Base-by-base conservation (phyloP, 1,140 invertebrate species). In the Diplogasteroides magnus region DNA sequence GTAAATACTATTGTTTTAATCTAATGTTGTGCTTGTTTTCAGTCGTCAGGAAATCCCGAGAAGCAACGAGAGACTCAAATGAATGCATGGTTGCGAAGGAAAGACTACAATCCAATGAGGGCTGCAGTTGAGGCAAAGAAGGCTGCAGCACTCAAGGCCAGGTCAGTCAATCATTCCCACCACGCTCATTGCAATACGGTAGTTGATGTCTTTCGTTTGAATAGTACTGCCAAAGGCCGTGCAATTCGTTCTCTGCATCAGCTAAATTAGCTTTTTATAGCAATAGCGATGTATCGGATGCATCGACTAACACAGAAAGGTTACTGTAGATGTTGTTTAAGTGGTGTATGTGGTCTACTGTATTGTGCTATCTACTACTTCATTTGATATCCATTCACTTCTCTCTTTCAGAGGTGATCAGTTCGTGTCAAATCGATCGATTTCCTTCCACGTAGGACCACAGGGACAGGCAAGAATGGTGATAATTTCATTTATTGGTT, bases 91-190 rank as follows among this genome's bases (percentile, higher is more conserved):
- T 69, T 76, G 2, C 62, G 74, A 32, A 62, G 74, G 19, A 76
- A 76, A 32, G 74, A 76, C 48, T 76, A 76, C 61, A 76, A 76
- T 63, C 74, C 74, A n/a, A 76, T 76, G 73, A 76, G 76, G 32
- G 67, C 74, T 23, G 74, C 74, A 2, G 73, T 74, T 1, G 74
- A 71, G n/a, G 74, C 60, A 26, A 75, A 75, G 55, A 74, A 74
- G 64, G 68, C 67, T 14, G 23, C 26, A 28, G 58, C 57, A n/a
- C 31, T 73, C 19, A 75, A 65, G 25, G 31, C 61, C n/a, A 65
- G 74, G 73, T 73, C 63, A 72, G 62, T 29, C 19, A n/a, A n/a
- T n/a, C n/a, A n/a, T n/a, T n/a, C n/a, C n/a, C n/a, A n/a, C n/a
- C n/a, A n/a, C 59, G 14, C 6, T 31, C 11, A 31, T 25, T 11